Base-by-base conservation (phyloP, 2,113 vertebrate genomes). In the Pelecanus crispus region DNA sequence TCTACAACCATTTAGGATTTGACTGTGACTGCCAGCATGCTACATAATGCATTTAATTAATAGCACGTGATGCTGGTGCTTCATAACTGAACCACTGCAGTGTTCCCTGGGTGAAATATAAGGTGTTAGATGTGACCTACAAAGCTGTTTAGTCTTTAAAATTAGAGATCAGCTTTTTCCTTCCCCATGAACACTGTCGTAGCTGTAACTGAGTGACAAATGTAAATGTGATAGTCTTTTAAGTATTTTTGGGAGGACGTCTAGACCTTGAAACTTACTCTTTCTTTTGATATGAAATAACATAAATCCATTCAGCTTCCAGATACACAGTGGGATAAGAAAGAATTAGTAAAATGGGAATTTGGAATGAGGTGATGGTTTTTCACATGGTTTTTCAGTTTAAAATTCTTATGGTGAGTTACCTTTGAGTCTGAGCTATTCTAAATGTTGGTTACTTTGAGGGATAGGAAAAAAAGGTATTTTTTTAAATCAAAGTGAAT, bases 221-320 rank as follows among this genome's bases (percentile, higher is more conserved):
- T 71, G 47, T 86, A 94, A 94, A 91, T 89, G 86, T 92, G 45
- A 59, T 40, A 38, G 71, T 94, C 52, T 68, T 21, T 85, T 47
- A 89, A 68, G 65, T 93, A 61, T 96, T 91, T 95, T 61, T 19
- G 44, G 21, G 73, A 91, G 45, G 55, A 67, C 84, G 77, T 95
- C 93, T 96, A 94, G 89, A 71, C 81, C 87, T 61, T 96, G 78
- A 94, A 95, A 94, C 44, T 61, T 92, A 56, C 53, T 73, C 59
- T 91, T 95, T 70, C 86, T 88, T 94, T 90, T 92, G 79, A 75
- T 87, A 67, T 62, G 65, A 93, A 89, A 47, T 85, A 92, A 56
- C 53, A 56, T 85, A 91, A 94, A 92, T 82, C 47, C 40, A 40
- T 89, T 94, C 77, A 72, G 65, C 44, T 91, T 95, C 89, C 62